Evolutionary conservation across 2,113 vertebrate species (phyloP).

Genomic region (Accipiter virgatus): DNA sequence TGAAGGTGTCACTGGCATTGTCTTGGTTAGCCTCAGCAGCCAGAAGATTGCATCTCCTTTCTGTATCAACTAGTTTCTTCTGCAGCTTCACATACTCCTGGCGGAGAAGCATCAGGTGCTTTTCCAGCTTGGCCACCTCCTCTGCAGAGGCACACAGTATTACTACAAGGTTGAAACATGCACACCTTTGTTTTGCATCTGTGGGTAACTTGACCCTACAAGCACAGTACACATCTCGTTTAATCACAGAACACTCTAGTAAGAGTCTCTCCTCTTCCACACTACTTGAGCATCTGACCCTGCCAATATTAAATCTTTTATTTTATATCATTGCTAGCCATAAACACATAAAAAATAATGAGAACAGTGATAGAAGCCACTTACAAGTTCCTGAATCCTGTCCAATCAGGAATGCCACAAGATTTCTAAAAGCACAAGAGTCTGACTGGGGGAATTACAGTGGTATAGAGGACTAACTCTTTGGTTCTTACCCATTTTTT

Average conservation of each 20-base stretch:
- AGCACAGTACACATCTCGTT: background rate
- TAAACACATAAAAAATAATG: background rate
- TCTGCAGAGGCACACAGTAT: constrained; percentile 76
- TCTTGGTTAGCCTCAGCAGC: constrained; percentile 84
- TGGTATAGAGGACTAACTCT: background rate
- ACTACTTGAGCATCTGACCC: background rate
- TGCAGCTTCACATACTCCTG: constrained; percentile 99
- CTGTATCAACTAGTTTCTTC: constrained; percentile 93
- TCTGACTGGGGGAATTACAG: background rate
- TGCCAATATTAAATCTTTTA: background rate
- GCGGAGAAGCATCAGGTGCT: constrained; percentile 94
- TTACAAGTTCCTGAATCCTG: background rate
- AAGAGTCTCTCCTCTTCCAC: background rate
- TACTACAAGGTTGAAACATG: background rate
- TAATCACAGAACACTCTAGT: background rate
- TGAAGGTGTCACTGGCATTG: constrained; percentile 85
- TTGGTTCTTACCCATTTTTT: background rate
- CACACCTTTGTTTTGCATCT: background rate
- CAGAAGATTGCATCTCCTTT: constrained; percentile 86
- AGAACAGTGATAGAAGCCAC: background rate
- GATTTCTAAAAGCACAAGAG: background rate
- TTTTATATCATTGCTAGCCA: background rate
- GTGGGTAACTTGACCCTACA: background rate
- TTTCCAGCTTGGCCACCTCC: constrained; percentile 99
- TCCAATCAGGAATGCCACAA: background rate